Evolutionary conservation across 2,797 vertebrate species (phyloP), one percentile per base, ranked within the genome.

Genomic region (Semaprochilodus insignis): DNA sequence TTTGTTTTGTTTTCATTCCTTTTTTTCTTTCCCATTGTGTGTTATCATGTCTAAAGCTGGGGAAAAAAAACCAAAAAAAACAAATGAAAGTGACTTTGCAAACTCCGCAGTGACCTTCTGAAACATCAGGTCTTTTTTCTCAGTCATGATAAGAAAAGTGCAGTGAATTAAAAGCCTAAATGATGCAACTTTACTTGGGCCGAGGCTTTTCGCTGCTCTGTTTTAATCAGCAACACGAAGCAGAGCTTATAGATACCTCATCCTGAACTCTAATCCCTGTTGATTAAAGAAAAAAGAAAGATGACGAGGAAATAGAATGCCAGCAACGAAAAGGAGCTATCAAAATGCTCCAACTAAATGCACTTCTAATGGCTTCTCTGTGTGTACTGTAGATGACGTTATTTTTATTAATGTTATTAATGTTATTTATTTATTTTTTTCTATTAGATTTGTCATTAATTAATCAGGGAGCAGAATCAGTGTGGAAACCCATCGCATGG

Each of bases 261-360:
- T 66, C 74, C n/a, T 65, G 44, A 74, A 21, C 25, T 80, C 63
- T 83, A 70, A 63, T 69, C 40, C 71, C 57, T 63, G 71, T 65
- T 74, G 19, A 31, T 83, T 74, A 67, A 75, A 74, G n/a, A 40
- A 76, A 63, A 69, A 48, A 66, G 0, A 69, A 54, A 17, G 51
- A 69, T 31, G 63, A 54, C 10, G 27, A 71, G n/a, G 44, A 75
- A 80, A 55, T 44, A 7, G n/a, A 51, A 71, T 4, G 16, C 11
- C 21, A 6, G 57, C 19, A 55, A 34, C 11, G 15, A 57, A 6
- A 23, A 31, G 40, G 69, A 67, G 71, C 57, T 31, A 34, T 80
- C 21, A 80, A 80, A 80, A 52, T 57, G 25, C 34, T 23, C 59
- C 57, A 57, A 57, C 72, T 5, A n/a, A 57, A 74, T 59, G 19